Conservation (phyloP, 1,140 invertebrate species). For the Micrasema minimum region DNA sequence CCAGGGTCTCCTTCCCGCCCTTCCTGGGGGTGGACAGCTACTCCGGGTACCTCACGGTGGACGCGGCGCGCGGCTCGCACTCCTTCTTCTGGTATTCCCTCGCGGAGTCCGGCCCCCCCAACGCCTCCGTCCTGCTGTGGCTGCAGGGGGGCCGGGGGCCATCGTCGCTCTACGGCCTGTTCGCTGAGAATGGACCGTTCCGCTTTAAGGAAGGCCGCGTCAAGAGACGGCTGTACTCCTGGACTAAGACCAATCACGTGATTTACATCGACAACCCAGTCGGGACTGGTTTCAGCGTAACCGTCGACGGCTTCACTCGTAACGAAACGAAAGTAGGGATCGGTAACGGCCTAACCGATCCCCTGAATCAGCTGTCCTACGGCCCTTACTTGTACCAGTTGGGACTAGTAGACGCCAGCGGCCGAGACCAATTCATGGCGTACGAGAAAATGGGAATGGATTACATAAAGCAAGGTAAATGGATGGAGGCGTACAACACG, state of each 20-base stretch:
- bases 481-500: constrained; percentile 72
- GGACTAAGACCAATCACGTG: constrained; percentile 79
- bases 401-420: constrained; percentile 79
- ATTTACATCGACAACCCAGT: constrained; percentile 91
- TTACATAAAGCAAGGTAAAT: constrained; percentile 73
- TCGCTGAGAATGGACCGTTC: constrained; percentile 85
- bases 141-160: constrained; percentile 84
- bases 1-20: constrained; percentile 57
- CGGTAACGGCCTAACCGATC: constrained; percentile 87
- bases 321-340: constrained; percentile 76
- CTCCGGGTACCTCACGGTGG: constrained; percentile 78
- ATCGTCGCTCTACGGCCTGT: constrained; percentile 83
- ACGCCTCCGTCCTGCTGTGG: constrained; percentile 77
- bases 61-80: constrained; percentile 74
- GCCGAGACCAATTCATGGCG: constrained; percentile 70
- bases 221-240: constrained; percentile 74
- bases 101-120: constrained; percentile 59
- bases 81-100: constrained; percentile 86
- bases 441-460: constrained; percentile 69
- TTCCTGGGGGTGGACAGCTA: constrained; percentile 63
- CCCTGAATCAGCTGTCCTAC: constrained; percentile 81
- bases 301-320: constrained; percentile 72
- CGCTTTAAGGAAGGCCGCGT: constrained; percentile 69
- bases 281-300: constrained; percentile 84
- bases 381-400: constrained; percentile 85